A percentile compares a stretch with the other conserved stretches of the same genome.
phyloP scores from a whole-genome alignment of 2,113 vertebrate genomes.

The Amphilophus citrinellus region DNA sequence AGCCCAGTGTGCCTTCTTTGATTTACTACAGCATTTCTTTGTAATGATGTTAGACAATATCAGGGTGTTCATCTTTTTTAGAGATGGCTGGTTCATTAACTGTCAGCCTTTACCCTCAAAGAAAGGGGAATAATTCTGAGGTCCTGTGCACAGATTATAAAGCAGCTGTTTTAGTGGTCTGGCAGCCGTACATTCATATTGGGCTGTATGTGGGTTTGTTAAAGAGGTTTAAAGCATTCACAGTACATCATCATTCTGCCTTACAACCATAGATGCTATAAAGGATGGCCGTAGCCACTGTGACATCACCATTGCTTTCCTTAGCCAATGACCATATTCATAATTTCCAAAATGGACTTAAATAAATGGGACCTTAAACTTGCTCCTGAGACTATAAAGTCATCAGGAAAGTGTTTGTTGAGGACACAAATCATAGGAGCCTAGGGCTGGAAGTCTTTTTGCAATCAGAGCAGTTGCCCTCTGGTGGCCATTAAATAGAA shows the following conservation, averaged over 20 bases:
- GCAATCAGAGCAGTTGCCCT: not conserved
- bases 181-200: not conserved
- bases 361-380: too few species aligned
- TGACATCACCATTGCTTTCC: too few species aligned
- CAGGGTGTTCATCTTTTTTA: not conserved
- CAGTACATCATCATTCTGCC: too few species aligned
- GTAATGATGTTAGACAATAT: not conserved
- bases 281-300: too few species aligned
- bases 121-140: not conserved
- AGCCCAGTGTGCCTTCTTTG: not conserved
- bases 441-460: not conserved
- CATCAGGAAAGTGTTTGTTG: not conserved
- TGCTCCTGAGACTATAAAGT: too few species aligned
- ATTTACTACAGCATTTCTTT: not conserved
- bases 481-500: not conserved
- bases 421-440: not conserved
- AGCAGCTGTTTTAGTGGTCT: not conserved
- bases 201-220: not conserved
- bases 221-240: too few species aligned
- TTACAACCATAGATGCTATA: too few species aligned
- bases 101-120: not conserved
- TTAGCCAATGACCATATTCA: too few species aligned
- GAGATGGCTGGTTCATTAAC: not conserved
- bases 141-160: not conserved
- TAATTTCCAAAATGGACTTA: too few species aligned